These are phyloP conservation scores for Rhipidura dahli DNA, from an alignment of 2,113 vertebrate genomes.

Conservation along the genomic window DNA sequence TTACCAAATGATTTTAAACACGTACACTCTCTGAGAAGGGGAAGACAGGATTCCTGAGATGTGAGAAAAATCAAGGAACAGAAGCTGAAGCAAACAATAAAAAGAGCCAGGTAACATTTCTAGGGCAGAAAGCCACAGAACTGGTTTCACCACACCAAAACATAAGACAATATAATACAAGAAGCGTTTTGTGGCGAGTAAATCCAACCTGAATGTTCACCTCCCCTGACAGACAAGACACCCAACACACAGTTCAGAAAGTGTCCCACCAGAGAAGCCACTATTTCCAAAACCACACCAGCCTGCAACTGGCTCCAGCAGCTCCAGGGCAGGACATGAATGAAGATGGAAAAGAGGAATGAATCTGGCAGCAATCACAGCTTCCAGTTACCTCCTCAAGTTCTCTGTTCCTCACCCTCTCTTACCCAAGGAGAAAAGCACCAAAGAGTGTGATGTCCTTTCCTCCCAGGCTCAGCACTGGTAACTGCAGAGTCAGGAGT, in stretches of 20 bases:
- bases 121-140: neutral
- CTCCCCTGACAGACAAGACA: neutral
- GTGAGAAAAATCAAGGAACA: neutral
- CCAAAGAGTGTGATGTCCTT: neutral
- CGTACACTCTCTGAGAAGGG: fast-evolving
- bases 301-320: neutral
- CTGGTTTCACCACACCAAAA: neutral
- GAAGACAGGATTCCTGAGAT: neutral
- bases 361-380: neutral
- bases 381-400: neutral
- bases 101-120: neutral
- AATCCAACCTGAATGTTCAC: neutral
- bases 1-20: neutral
- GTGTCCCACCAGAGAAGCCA: neutral
- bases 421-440: neutral
- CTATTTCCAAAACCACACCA: neutral
- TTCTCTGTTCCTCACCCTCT: neutral
- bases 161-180: neutral
- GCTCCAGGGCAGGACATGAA: neutral
- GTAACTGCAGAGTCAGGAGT: neutral
- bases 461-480: neutral
- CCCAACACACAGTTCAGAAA: neutral
- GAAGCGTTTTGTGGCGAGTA: neutral
- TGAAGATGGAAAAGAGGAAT: neutral
- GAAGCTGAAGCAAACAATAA: neutral